These are phyloP conservation scores for Agrotis puta DNA, from an alignment of 2,888 invertebrate species.

Conservation along the genomic window DNA sequence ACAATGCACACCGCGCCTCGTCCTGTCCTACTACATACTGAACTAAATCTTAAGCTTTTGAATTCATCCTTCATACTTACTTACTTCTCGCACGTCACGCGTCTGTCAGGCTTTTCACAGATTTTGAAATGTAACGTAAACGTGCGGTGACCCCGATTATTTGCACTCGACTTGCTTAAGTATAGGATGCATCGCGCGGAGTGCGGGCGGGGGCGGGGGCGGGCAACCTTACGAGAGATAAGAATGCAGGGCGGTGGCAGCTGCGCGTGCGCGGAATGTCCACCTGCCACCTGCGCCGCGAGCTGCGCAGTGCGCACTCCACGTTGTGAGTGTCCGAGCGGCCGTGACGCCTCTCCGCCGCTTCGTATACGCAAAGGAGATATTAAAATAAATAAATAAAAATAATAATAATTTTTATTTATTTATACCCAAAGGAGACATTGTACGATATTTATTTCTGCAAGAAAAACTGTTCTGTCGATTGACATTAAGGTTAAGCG, in stretches of 20 bases:
- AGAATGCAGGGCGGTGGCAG: slow-evolving; percentile 66
- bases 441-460: not conserved
- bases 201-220: not conserved
- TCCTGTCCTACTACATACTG: slow-evolving; percentile 2
- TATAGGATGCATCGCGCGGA: not conserved
- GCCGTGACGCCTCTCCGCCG: not conserved
- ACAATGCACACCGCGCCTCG: slow-evolving; percentile 11
- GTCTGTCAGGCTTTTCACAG: not conserved
- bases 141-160: slow-evolving; percentile 9
- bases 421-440: not conserved
- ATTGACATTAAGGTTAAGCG: too few species aligned
- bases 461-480: not conserved
- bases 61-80: slow-evolving; percentile 9
- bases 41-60: slow-evolving; percentile 12
- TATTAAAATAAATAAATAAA: too few species aligned
- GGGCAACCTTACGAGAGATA: slow-evolving; percentile 61
- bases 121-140: slow-evolving; percentile 12
- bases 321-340: too few species aligned
- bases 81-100: not conserved
- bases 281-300: slow-evolving; percentile 66
- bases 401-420: too few species aligned
- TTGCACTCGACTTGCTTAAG: not conserved
- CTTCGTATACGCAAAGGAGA: not conserved
- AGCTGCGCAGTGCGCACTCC: too few species aligned
- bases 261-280: slow-evolving; percentile 72